phyloP scores from a whole-genome alignment of 2,113 vertebrate genomes.

The Rutilus rutilus region DNA sequence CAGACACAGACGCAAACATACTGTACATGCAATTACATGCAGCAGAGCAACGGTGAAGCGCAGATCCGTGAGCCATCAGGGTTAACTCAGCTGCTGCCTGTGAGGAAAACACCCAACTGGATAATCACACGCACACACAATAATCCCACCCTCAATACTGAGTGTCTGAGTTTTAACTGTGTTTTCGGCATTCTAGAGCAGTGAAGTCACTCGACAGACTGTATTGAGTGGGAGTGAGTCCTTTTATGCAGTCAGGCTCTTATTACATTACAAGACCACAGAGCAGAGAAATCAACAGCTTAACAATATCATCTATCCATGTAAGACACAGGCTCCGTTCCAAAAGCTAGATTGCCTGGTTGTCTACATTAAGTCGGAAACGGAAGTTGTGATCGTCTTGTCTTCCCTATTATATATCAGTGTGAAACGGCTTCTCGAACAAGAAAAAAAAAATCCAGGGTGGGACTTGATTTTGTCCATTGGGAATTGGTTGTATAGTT shows the following conservation, averaged over 20 bases:
- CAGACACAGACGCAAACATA: slow-evolving; percentile 6
- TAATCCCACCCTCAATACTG: slow-evolving; percentile 3
- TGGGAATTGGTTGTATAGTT: no score
- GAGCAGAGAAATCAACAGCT: background rate
- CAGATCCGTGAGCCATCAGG: background rate
- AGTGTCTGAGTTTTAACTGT: slow-evolving; percentile 28
- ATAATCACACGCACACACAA: background rate
- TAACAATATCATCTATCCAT: slow-evolving; percentile 1
- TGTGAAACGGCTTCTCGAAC: no score
- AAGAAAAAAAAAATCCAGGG: no score
- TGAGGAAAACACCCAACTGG: slow-evolving; percentile 18
- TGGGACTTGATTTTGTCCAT: no score
- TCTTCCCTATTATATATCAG: no score
- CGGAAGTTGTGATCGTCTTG: no score
- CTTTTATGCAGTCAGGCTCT: slow-evolving; percentile 9
- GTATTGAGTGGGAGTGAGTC: slow-evolving; percentile 24
- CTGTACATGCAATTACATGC: background rate
- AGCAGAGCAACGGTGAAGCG: background rate
- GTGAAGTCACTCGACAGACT: slow-evolving; percentile 25
- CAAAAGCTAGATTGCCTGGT: background rate
- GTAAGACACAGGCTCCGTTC: background rate
- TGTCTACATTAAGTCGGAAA: background rate
- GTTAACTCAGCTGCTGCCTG: slow-evolving; percentile 1
- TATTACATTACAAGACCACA: slow-evolving; percentile 43
- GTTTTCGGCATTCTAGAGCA: slow-evolving; percentile 32